phyloP scores from a whole-genome alignment of 30 jellyfish, hydroid and myxozoan genomes.

The Cassiopea andromeda region DNA sequence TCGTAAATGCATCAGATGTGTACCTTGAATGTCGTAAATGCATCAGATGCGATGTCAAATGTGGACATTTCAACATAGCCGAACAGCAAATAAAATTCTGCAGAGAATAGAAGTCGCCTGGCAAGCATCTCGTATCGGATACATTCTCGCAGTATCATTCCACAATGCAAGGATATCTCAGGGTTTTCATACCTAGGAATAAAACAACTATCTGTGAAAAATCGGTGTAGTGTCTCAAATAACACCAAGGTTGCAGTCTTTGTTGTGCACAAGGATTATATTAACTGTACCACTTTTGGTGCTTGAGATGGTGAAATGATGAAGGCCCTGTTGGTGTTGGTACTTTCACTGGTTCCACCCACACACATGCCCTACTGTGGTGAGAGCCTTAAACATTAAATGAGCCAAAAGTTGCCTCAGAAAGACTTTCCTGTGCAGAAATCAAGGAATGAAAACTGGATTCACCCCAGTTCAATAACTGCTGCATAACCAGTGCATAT shows the following conservation, averaged over 20 bases:
- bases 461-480: no score
- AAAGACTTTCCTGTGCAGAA: no score
- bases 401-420: no score
- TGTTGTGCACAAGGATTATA: no score
- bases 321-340: no score
- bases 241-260: neutral
- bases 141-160: conserved; percentile 97
- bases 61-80: conserved; percentile 87
- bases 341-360: no score
- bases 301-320: no score
- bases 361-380: no score
- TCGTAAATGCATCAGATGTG: neutral
- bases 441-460: no score
- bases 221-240: neutral
- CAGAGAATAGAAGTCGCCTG: conserved; percentile 34
- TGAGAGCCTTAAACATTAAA: no score
- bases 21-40: conserved; percentile 95
- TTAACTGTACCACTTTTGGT: no score
- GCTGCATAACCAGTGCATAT: no score
- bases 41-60: conserved; percentile 97
- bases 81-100: conserved; percentile 67
- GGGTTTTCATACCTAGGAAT: conserved; percentile 81
- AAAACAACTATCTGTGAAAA: neutral
- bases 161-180: conserved; percentile 89
- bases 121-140: conserved; percentile 81